Conservation (phyloP, 2,113 vertebrate genomes). For the Semicossyphus pulcher region DNA sequence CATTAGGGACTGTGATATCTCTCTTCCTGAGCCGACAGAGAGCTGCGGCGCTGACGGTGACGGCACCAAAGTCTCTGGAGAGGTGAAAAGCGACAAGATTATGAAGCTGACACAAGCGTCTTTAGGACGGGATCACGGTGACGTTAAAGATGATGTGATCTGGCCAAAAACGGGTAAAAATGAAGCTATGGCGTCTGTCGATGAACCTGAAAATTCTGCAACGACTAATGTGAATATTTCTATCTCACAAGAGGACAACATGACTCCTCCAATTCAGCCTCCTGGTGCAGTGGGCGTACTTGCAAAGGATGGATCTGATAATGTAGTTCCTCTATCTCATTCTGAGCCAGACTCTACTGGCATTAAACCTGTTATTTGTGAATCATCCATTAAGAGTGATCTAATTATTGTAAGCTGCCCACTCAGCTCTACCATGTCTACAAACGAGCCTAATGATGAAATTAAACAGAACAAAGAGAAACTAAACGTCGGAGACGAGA, state of each 20-base stretch:
- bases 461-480: conserved; percentile 42
- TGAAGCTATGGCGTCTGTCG: not conserved
- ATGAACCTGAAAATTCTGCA: not conserved
- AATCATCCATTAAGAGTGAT: conserved; percentile 52
- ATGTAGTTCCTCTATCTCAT: conserved; percentile 26
- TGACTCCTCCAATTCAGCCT: conserved; percentile 10
- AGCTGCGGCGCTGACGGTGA: conserved; percentile 38
- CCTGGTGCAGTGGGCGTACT: conserved; percentile 2
- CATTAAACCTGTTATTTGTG: conserved; percentile 34
- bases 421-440: conserved; percentile 27
- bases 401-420: conserved; percentile 41
- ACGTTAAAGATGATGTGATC: conserved; percentile 12
- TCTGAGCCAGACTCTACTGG: conserved; percentile 17
- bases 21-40: conserved; percentile 52
- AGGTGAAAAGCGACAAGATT: conserved; percentile 31
- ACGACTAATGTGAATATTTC: conserved; percentile 12
- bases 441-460: conserved; percentile 8
- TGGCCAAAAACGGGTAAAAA: conserved; percentile 12
- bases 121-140: conserved; percentile 11
- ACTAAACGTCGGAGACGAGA: conserved; percentile 13
- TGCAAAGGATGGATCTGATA: conserved; percentile 24
- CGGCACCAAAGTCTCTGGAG: conserved; percentile 28
- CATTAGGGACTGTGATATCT: conserved; percentile 67
- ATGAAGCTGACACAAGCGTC: conserved; percentile 36
- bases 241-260: conserved; percentile 22